Evolutionary conservation across 1,140 invertebrate species (phyloP).

Genomic region (Aradophagus sp.): DNA sequence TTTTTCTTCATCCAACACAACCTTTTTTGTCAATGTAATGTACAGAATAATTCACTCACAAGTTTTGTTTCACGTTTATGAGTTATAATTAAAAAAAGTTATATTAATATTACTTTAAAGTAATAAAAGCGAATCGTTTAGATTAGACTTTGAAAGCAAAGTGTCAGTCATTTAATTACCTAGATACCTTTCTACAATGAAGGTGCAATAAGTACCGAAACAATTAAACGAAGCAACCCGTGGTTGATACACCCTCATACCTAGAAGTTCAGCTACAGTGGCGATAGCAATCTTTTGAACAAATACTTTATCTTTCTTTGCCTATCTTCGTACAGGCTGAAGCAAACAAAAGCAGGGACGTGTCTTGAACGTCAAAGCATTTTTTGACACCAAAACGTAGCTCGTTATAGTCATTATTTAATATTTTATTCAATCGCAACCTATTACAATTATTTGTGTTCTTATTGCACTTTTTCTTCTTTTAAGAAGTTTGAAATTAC

Average conservation of each 20-base stretch:
- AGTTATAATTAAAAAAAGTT: conserved; percentile 3
- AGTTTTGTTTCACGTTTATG: not conserved
- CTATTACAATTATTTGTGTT: no score
- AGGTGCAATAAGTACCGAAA: conserved; percentile 57
- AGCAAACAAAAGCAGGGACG: conserved; percentile 54
- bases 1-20: no score
- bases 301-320: conserved; percentile 57
- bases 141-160: conserved; percentile 41
- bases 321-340: conserved; percentile 31
- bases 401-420: conserved; percentile 19
- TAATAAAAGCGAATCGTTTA: conserved; percentile 11
- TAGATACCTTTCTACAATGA: conserved; percentile 36
- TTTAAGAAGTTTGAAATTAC: no score
- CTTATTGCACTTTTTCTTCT: no score
- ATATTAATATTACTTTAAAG: no score
- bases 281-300: conserved; percentile 59
- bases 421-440: not conserved
- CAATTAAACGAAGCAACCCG: conserved; percentile 58
- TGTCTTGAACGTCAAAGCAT: conserved; percentile 54
- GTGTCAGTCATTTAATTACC: conserved; percentile 45
- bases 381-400: conserved; percentile 42
- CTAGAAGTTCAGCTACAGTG: conserved; percentile 56
- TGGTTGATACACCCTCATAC: conserved; percentile 57
- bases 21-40: no score
- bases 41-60: no score